phyloP scores from a whole-genome alignment of 2,888 invertebrate genomes.

The Dione vanillae region DNA sequence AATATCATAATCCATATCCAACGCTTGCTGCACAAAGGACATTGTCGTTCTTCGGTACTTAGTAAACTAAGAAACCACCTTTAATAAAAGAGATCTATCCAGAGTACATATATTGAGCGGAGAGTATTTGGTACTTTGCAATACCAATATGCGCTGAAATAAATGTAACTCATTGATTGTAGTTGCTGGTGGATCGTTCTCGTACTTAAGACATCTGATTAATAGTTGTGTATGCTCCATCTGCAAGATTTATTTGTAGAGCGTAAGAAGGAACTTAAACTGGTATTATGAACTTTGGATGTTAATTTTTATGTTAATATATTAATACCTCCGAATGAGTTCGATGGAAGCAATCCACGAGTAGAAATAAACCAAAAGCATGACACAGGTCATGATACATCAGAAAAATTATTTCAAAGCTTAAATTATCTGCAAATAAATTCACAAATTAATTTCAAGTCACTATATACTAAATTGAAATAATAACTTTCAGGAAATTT shows the following conservation, averaged over 20 bases:
- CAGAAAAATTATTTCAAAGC: background rate
- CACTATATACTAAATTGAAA: too few relatives aligned
- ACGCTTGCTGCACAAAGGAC: too few relatives aligned
- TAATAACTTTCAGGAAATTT: too few relatives aligned
- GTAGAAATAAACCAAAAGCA: background rate
- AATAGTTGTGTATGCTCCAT: constrained; percentile 7
- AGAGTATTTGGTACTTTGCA: constrained; percentile 19
- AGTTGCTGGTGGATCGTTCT: background rate
- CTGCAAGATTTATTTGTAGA: too few relatives aligned
- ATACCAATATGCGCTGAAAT: constrained; percentile 22
- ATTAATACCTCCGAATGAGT: constrained; percentile 4
- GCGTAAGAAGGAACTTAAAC: too few relatives aligned
- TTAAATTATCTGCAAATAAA: background rate
- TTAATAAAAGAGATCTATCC: constrained; percentile 14
- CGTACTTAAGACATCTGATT: constrained; percentile 8
- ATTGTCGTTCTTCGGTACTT: too few relatives aligned
- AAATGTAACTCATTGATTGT: constrained; percentile 30
- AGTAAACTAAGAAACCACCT: too few relatives aligned
- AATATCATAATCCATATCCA: too few relatives aligned
- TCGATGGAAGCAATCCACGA: constrained; percentile 1
- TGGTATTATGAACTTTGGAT: too few relatives aligned
- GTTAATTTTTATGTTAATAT: too few relatives aligned
- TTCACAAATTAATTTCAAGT: too few relatives aligned
- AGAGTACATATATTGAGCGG: constrained; percentile 33
- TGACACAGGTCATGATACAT: background rate